Base-by-base conservation (phyloP, 2,113 vertebrate genomes). In the Poeciliopsis occidentalis region DNA sequence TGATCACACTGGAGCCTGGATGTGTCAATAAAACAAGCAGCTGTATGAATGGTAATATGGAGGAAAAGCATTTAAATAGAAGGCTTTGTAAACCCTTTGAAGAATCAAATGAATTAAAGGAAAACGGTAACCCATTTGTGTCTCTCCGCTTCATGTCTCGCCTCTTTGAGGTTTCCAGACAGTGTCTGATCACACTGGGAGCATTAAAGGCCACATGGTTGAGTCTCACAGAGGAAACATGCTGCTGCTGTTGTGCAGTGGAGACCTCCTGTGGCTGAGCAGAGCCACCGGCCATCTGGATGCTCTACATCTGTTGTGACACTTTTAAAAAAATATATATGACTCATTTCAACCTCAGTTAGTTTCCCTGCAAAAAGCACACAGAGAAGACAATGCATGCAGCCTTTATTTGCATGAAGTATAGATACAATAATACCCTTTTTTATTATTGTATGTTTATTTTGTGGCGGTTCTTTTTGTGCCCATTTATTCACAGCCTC, bases 61-160 rank as follows among this genome's bases (percentile, higher is more conserved):
- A n/a, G 44, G 62, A 63, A 70, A 70, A 75, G 87, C 89, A 90
- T 89, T 93, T 90, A 90, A 90, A 89, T 85, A 81, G 86, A 81
- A 92, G 85, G 87, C 88, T 92, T 92, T 93, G 91, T 92, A 89
- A 92, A 90, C 86, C 88, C 80, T 89, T 80, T 82, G 75, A 81
- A 47, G 83, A 85, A 91, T 88, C 67, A 82, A 92, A 89, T 87
- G 64, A 88, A 93, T 93, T 90, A 92, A 93, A 93, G 82, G 87
- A 88, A 89, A 89, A 91, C 41, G 73, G 83, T 64, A 91, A 89
- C 84, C 85, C 78, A 83, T 79, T 76, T 63, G 81, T 87, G 70
- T 88, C 29, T 81, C 60, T 79, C 13, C 72, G 71, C 41, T 32
- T 71, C 17, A 0, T 73, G 60, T 80, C 69, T 85, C 31, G 11